Conservation (phyloP, 2,888 invertebrate genomes). For the Pseudanteris insignis region DNA sequence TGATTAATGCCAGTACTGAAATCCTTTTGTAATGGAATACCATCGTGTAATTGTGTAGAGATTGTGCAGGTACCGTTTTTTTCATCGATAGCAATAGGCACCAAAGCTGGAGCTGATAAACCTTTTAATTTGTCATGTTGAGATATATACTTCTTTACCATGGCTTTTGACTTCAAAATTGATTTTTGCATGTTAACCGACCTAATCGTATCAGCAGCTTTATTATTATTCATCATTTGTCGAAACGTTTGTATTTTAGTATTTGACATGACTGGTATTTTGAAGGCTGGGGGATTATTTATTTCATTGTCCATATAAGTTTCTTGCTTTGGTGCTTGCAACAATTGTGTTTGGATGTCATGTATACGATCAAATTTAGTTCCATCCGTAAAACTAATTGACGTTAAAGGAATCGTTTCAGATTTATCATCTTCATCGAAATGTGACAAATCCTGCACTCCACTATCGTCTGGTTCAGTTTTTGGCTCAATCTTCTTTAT, state of each 20-base stretch:
- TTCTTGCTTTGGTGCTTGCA: not conserved
- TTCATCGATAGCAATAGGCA: conserved; percentile 2
- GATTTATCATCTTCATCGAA: conserved; percentile 4
- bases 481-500: conserved; percentile 21
- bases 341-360: conserved; percentile 17
- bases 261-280: conserved; percentile 13
- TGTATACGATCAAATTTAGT: not conserved
- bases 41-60: conserved; percentile 5
- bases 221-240: conserved; percentile 12
- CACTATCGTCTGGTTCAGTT: conserved; percentile 22
- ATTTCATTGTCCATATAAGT: not conserved
- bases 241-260: conserved; percentile 14
- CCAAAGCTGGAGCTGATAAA: conserved; percentile 3
- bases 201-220: conserved; percentile 1
- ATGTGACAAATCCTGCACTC: conserved; percentile 14
- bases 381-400: not conserved
- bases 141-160: conserved; percentile 18
- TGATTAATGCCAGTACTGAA: too few relatives aligned
- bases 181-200: conserved; percentile 37
- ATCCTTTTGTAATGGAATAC: too few relatives aligned
- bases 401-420: not conserved
- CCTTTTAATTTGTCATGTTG: conserved; percentile 25
- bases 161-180: conserved; percentile 14
- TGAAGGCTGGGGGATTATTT: not conserved
- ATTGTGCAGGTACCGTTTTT: conserved; percentile 5